Evolutionary conservation across 2,888 invertebrate genomes (phyloP).

Genomic region (Anticlea derivata): DNA sequence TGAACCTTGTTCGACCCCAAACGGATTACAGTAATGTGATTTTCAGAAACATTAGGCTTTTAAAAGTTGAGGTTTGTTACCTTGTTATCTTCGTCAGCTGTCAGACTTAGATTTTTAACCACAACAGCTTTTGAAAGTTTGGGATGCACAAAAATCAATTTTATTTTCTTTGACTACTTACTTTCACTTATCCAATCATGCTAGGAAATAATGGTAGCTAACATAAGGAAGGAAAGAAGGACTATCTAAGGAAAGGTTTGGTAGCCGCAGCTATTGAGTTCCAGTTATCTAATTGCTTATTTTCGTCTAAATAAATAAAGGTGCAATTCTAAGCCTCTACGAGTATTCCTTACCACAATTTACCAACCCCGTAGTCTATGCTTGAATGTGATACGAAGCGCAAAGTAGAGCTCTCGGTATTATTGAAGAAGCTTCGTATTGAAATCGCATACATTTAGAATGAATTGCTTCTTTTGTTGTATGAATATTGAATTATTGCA

Average conservation of each 20-base stretch:
- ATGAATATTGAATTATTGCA: slow-evolving; percentile 27
- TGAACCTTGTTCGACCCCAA: slow-evolving; percentile 21
- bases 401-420: slow-evolving; percentile 14
- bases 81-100: slow-evolving; percentile 24
- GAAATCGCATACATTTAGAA: slow-evolving; percentile 25
- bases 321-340: too few species aligned
- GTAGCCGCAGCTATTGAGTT: too few species aligned
- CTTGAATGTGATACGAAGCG: slow-evolving; percentile 13
- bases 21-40: slow-evolving; percentile 21
- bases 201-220: too few species aligned
- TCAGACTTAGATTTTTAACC: slow-evolving; percentile 7
- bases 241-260: too few species aligned
- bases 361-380: slow-evolving; percentile 11
- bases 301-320: too few species aligned
- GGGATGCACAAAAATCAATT: too few species aligned
- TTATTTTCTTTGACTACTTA: too few species aligned
- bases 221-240: too few species aligned
- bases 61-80: slow-evolving; percentile 8
- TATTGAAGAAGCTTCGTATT: slow-evolving; percentile 13
- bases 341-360: slow-evolving; percentile 1
- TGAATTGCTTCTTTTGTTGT: slow-evolving; percentile 21
- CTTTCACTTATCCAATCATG: too few species aligned
- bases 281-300: too few species aligned
- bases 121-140: too few species aligned
- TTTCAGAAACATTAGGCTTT: slow-evolving; percentile 25